Evolutionary conservation across 2,113 vertebrate genomes (phyloP).

Genomic region (Hymenochirus boettgeri): DNA sequence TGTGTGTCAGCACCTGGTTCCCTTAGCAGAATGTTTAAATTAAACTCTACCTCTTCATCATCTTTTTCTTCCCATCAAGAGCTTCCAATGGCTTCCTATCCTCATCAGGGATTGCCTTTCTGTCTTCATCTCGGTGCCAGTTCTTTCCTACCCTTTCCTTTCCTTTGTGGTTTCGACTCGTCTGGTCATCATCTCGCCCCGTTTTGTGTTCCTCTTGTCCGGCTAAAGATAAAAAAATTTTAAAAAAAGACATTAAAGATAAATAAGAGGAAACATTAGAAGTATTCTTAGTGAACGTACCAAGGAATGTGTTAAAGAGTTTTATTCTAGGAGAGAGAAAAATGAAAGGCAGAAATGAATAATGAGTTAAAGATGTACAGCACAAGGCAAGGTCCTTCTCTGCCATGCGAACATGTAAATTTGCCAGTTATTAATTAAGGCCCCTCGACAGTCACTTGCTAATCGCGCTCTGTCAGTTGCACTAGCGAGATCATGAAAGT

Average conservation of each 20-base stretch:
- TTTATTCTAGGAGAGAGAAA: too few species aligned
- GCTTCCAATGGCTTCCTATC: constrained; percentile 84
- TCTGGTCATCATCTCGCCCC: constrained; percentile 82
- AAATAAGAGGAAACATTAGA: constrained; percentile 6
- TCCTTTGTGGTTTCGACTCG: constrained; percentile 73
- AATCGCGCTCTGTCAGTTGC: constrained; percentile 24
- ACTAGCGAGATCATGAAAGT: too few species aligned
- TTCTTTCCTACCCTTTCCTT: constrained; percentile 64
- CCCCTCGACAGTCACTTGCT: constrained; percentile 17
- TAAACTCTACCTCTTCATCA: constrained; percentile 50
- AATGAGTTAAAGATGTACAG: neutral
- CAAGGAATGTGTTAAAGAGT: too few species aligned
- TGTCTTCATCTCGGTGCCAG: constrained; percentile 61
- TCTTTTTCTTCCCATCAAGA: constrained; percentile 74
- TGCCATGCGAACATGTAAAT: constrained; percentile 15
- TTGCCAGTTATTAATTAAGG: constrained; percentile 31
- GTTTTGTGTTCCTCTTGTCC: constrained; percentile 88
- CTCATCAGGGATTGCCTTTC: constrained; percentile 60
- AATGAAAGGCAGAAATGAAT: neutral
- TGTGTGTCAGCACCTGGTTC: too few species aligned
- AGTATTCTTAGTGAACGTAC: too few species aligned
- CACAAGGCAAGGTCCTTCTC: constrained; percentile 11
- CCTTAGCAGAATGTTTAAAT: too few species aligned
- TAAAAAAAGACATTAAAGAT: constrained; percentile 5
- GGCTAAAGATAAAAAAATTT: constrained; percentile 74